Conservation (phyloP, 2,888 invertebrate genomes). For the Zygothrica quintamaculata region DNA sequence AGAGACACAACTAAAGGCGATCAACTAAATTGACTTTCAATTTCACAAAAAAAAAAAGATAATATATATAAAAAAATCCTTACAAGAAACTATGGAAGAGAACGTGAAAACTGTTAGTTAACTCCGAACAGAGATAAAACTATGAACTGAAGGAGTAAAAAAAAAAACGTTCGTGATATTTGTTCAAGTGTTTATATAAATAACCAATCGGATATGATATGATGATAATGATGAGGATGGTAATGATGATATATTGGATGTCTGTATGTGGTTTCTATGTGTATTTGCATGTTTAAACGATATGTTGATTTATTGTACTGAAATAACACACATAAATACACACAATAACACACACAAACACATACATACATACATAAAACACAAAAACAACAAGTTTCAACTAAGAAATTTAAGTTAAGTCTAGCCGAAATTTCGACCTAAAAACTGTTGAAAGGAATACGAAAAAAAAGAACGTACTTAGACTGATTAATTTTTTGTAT, state of each 20-base stretch:
- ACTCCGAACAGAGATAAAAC: background rate
- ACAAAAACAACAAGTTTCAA: slow-evolving; percentile 45
- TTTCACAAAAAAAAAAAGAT: too few relatives aligned
- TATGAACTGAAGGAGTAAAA: background rate
- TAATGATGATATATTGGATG: slow-evolving; percentile 12
- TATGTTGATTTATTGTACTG: slow-evolving; percentile 53
- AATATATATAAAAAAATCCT: too few relatives aligned
- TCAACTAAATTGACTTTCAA: slow-evolving; percentile 33
- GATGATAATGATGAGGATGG: slow-evolving; percentile 11
- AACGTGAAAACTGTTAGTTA: background rate
- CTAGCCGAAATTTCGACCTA: slow-evolving; percentile 20
- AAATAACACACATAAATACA: slow-evolving; percentile 35
- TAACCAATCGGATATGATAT: background rate
- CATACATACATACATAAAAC: slow-evolving; percentile 30
- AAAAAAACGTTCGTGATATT: background rate
- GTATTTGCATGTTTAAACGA: slow-evolving; percentile 46
- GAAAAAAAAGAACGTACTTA: slow-evolving; percentile 65
- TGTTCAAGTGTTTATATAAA: slow-evolving; percentile 1
- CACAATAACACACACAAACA: slow-evolving; percentile 27
- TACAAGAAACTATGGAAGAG: slow-evolving; percentile 10
- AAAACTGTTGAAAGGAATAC: slow-evolving; percentile 35
- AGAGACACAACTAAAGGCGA: too few relatives aligned
- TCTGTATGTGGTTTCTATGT: slow-evolving; percentile 58
- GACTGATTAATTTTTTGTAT: slow-evolving; percentile 81
- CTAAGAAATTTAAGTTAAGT: slow-evolving; percentile 48